Base-by-base conservation (phyloP, 2,797 vertebrate genomes). In the Delichon dasypus region DNA sequence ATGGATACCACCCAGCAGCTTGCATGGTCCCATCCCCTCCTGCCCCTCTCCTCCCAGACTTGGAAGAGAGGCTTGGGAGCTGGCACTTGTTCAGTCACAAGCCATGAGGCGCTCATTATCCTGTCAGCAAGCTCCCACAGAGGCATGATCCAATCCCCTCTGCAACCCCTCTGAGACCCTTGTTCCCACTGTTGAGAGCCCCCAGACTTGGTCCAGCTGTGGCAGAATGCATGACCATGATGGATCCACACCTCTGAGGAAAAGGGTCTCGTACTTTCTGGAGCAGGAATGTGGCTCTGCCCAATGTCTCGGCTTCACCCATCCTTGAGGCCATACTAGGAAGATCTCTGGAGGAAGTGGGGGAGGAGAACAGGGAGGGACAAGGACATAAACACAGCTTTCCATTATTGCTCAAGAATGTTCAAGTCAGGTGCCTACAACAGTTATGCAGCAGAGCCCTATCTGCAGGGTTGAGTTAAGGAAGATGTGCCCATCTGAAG, bases 1-100 rank as follows among this genome's bases (percentile, higher is more conserved):
- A 38, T 55, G 18, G 20, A 27, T 7, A 47, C 6, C 3, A 16
- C 4, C 9, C 0, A 0, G 32, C 29, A 61, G 42, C 19, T 87
- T 21, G 1, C 34, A 75, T 0, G 1, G 45, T 7, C 22, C 73
- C 13, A 36, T 36, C 21, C 9, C 14, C 19, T 85, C 25, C 25
- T 67, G 30, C 22, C 21, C 7, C 2, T n/a, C 62, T 86, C 57
- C 78, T 72, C 27, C 36, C 25, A 77, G 25, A 6, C 4, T 0
- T 4, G 14, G 9, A n/a, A n/a, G n/a, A n/a, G n/a, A n/a, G n/a
- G n/a, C n/a, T n/a, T n/a, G n/a, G 10, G 16, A 82, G 7, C 1
- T 4, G 32, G 25, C 3, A 5, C 20, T 36, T 57, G 16, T 16
- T 47, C n/a, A 70, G 13, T 22, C 57, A 77, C 53, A 67, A 55